Evolutionary conservation across 2,888 invertebrate genomes (phyloP), one percentile per base, ranked within the genome.

Genomic region (Leptinotarsa rubiginosa): DNA sequence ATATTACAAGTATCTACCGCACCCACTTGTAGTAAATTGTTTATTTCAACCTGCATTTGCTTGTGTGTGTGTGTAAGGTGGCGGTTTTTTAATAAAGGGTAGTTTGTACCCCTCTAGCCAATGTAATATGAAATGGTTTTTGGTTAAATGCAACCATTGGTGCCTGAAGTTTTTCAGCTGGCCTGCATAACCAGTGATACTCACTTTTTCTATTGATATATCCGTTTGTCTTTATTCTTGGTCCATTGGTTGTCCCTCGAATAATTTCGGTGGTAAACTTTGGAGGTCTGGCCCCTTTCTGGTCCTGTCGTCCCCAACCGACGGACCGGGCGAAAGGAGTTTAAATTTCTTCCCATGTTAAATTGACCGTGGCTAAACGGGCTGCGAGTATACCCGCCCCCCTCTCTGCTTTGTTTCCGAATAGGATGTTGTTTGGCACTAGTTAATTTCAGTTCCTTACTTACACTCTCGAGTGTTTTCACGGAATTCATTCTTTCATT

Each of bases 401-500:
- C 62, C 64, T 50, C 49, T 50, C 62, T 68, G 47, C 50, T 72
- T 68, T 49, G 54, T 12, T 31, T 31, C 31, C 1, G 1, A 31
- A 31, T 31, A 31, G 31, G 31, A 31, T 31, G 5, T 7, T 7
- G 7, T 31, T 31, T 31, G 31, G 31, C 31, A 31, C 31, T 31
- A 31, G 31, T 5, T 31, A 7, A 31, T 7, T 31, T 31, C 31
- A 31, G 31, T 31, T 31, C 31, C 31, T 31, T 5, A 25, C 25
- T 25, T 7, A 69, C 66, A 54, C 49, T 65, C 52, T 77, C 73
- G 16, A 75, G 50, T 49, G 49, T 70, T 64, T 75, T 77, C 22
- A 69, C 22, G 20, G 69, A 52, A 47, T 75, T 72, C 22, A 77
- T 64, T 65, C 72, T 77, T 49, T 72, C 67, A 16, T 69, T 25